phyloP scores from a whole-genome alignment of 2,113 vertebrate species.

The Ictalurus punctatus region DNA sequence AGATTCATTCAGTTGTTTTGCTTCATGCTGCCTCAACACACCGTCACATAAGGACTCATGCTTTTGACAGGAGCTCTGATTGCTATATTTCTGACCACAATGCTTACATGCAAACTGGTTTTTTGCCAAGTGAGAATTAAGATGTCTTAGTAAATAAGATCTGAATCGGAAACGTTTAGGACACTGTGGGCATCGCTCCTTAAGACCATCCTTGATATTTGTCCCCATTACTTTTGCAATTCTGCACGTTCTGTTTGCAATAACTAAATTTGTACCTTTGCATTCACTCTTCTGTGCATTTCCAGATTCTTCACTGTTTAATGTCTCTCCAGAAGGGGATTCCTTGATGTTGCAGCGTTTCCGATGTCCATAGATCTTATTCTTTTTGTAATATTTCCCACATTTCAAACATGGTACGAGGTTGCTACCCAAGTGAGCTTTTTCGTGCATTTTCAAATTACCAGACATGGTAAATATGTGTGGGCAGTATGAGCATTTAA shows the following conservation, averaged over 20 bases:
- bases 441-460: constrained; percentile 60
- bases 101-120: constrained; percentile 63
- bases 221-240: not conserved
- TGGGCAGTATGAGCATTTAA: constrained; percentile 65
- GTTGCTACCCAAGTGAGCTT: constrained; percentile 62
- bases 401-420: constrained; percentile 67
- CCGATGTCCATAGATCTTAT: constrained; percentile 59
- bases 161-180: constrained; percentile 62
- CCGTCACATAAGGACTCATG: constrained; percentile 69
- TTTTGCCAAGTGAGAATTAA: constrained; percentile 61
- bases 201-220: constrained; percentile 29
- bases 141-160: constrained; percentile 66
- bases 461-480: constrained; percentile 56
- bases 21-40: constrained; percentile 15
- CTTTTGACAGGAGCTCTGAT: constrained; percentile 51
- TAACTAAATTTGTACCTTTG: not conserved
- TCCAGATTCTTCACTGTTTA: constrained; percentile 13
- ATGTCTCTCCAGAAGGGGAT: constrained; percentile 38
- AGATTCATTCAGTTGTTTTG: constrained; percentile 27
- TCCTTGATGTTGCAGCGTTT: constrained; percentile 26
- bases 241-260: constrained; percentile 6
- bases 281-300: constrained; percentile 42
- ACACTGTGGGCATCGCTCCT: constrained; percentile 69
- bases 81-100: constrained; percentile 65
- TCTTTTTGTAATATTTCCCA: constrained; percentile 64